Conservation (phyloP, 2,888 invertebrate genomes). For the Ferdinandea cuprea region DNA sequence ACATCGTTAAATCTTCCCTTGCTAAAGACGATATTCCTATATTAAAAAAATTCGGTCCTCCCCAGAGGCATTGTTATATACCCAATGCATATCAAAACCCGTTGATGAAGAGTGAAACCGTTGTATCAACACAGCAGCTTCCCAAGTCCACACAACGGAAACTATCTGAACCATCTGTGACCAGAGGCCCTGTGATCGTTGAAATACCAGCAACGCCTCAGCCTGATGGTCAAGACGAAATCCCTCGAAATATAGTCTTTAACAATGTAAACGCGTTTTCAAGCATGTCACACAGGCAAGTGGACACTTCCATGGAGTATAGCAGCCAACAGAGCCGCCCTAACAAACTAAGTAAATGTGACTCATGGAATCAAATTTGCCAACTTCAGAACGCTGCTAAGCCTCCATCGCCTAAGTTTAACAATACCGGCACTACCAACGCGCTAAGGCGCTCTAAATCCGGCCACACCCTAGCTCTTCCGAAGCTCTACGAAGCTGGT, state of each 20-base stretch:
- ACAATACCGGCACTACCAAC: constrained; percentile 74
- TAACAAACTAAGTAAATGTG: constrained; percentile 87
- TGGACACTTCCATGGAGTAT: constrained; percentile 73
- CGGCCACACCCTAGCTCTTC: constrained; percentile 88
- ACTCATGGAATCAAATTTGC: constrained; percentile 91
- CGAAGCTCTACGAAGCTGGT: constrained; percentile 92
- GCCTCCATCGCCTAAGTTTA: constrained; percentile 78
- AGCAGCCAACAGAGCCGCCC: constrained; percentile 76
- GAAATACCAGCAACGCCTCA: constrained; percentile 81
- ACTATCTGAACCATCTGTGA: constrained; percentile 53
- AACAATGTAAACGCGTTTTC: constrained; percentile 81
- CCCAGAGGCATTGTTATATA: constrained; percentile 81
- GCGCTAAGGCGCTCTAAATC: constrained; percentile 86
- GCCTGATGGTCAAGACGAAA: constrained; percentile 79
- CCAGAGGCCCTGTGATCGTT: constrained; percentile 78
- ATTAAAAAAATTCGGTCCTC: constrained; percentile 82
- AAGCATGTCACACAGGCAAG: constrained; percentile 80
- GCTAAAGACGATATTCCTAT: constrained; percentile 81
- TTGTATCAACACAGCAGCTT: constrained; percentile 40
- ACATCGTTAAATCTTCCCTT: constrained; percentile 81
- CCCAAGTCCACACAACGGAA: constrained; percentile 59
- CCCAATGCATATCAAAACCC: constrained; percentile 82
- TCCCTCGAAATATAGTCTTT: constrained; percentile 81
- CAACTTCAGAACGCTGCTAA: constrained; percentile 78
- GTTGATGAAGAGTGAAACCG: constrained; percentile 62